Evolutionary conservation across 2,888 invertebrate species (phyloP), one percentile per base, ranked within the genome.

Genomic region (Pantelozetes paolii): DNA sequence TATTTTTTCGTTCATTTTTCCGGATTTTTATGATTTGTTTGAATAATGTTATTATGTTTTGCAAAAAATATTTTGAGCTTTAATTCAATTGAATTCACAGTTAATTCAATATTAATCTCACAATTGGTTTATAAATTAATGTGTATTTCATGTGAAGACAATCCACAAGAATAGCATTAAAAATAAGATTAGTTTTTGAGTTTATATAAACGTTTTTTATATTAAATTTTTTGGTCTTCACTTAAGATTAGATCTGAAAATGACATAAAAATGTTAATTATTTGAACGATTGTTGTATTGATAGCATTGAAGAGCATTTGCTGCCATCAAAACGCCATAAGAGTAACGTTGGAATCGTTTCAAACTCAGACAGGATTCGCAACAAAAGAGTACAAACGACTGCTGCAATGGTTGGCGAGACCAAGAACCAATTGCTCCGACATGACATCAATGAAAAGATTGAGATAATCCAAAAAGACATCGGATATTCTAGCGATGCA

Each of bases 401-500:
- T 20, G 64, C 9, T 64, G 64, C 64, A 64, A 64, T 64, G 64
- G 64, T 64, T 32, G 64, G 64, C 36, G 36, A 64, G 36, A 40
- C 64, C 32, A 64, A 40, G n/a, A 36, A 64, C 20, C 28, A 64
- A 64, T 18, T 64, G 64, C 36, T 64, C 6, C 23, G 54, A 20
- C 9, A 30, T 62, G 26, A 62, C 26, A 30, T 28, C 30, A 36
- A 57, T 48, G 62, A 40, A 6, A 75, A 75, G 30, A 40, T 70
- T 42, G 75, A 75, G 57, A 73, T 75, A 13, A 75, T 75, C 26
- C 75, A 75, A 26, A 75, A 75, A 64, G 75, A 75, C 42, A 75
- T 75, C 70, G 75, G 75, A 32, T 75, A 75, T 40, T 75, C 75
- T 59, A 73, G 73, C 48, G 75, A 75, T 73, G 75, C 75, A 40